Percentiles rank a stretch among this genome's conserved stretches.
These are phyloP conservation scores for Anthophora plumipes DNA, from an alignment of 2,888 invertebrate genomes.

Conservation along the genomic window DNA sequence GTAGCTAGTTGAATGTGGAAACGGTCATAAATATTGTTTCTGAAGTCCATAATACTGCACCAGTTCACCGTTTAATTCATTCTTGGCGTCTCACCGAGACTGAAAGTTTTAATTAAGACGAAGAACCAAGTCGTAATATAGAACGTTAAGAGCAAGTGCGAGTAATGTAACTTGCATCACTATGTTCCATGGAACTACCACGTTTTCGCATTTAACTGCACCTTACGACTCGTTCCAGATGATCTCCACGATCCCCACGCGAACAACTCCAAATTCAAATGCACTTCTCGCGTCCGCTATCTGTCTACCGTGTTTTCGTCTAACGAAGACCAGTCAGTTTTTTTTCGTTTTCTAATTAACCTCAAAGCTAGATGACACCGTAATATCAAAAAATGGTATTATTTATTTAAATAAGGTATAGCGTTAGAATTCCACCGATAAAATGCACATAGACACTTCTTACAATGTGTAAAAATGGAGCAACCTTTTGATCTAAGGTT, in stretches of 20 bases:
- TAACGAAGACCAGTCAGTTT: too few relatives aligned
- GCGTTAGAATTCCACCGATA: too few relatives aligned
- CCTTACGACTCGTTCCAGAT: neutral
- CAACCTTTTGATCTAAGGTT: too few relatives aligned
- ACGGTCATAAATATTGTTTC: neutral
- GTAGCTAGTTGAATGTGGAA: neutral
- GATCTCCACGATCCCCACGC: neutral
- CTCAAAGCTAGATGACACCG: too few relatives aligned
- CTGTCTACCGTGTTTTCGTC: too few relatives aligned
- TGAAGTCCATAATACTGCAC: neutral
- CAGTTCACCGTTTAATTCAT: conserved; percentile 7
- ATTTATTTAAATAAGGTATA: too few relatives aligned
- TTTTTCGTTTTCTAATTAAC: too few relatives aligned
- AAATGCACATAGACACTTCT: too few relatives aligned
- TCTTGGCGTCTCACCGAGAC: neutral
- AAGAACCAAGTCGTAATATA: neutral
- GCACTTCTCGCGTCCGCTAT: too few relatives aligned
- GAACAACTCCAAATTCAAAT: neutral
- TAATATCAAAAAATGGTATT: too few relatives aligned
- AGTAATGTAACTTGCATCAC: conserved; percentile 22
- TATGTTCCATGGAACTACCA: neutral
- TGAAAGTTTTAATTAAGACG: conserved; percentile 44
- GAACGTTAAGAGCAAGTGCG: conserved; percentile 9
- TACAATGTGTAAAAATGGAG: too few relatives aligned
- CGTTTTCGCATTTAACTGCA: neutral